Evolutionary conservation across 2,797 vertebrate genomes (phyloP).

Genomic region (Danio kyathit): DNA sequence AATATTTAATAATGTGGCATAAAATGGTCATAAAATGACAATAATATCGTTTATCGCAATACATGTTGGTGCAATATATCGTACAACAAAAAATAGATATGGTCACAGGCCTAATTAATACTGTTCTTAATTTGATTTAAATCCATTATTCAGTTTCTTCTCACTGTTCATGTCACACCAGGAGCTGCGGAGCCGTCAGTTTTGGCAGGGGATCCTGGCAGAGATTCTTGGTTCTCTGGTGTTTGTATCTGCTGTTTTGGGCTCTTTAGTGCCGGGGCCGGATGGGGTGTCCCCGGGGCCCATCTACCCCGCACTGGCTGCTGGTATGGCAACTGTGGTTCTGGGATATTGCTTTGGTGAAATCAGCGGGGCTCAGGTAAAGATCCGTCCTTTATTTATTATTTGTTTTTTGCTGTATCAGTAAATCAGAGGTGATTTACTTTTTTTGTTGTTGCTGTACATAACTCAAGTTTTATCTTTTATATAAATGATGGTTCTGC

Average conservation of each 20-base stretch:
- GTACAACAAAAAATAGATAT: too few species aligned
- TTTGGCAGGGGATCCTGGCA: constrained; percentile 81
- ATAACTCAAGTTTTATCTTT: too few species aligned
- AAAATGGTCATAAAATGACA: too few species aligned
- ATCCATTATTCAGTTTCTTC: constrained; percentile 33
- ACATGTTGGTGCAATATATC: too few species aligned
- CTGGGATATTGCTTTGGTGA: constrained; percentile 83
- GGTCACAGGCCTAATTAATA: too few species aligned
- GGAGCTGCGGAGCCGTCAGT: constrained; percentile 80
- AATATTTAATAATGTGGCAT: too few species aligned
- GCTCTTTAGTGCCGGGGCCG: constrained; percentile 76
- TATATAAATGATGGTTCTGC: too few species aligned
- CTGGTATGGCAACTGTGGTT: constrained; percentile 77
- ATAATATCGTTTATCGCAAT: too few species aligned
- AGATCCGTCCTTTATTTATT: too few species aligned
- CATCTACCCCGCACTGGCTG: constrained; percentile 81
- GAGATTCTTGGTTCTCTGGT: constrained; percentile 82
- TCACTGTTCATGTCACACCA: constrained; percentile 66
- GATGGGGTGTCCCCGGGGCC: constrained; percentile 70
- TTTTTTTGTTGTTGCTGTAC: too few species aligned
- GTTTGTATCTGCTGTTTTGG: constrained; percentile 83
- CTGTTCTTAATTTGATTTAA: background rate
- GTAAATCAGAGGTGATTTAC: too few species aligned
- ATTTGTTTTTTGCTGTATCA: too few species aligned
- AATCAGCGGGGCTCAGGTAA: constrained; percentile 84